Percentiles rank a stretch among this genome's conserved stretches.
Conservation (phyloP, 2,797 vertebrate species). For the Apodemus agrarius region DNA sequence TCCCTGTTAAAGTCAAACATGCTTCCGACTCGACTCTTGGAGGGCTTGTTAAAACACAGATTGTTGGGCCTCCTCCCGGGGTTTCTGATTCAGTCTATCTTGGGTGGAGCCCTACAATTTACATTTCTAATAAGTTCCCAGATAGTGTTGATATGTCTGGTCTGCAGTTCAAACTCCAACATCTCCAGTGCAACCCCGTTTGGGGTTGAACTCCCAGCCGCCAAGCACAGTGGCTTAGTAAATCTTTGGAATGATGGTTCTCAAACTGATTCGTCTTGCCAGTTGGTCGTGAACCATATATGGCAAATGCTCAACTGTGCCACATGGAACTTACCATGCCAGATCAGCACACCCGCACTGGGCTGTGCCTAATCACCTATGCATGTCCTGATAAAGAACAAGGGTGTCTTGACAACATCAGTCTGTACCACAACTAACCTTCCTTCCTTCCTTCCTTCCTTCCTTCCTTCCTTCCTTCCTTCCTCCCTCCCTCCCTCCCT, state of each 20-base stretch:
- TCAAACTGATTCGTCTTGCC: background rate
- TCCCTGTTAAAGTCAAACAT: conserved; percentile 9
- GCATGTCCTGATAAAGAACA: background rate
- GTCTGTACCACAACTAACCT: background rate
- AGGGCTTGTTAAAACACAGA: conserved; percentile 53
- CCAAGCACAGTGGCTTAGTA: background rate
- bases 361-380: background rate
- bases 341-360: background rate
- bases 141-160: background rate
- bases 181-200: background rate
- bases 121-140: conserved; percentile 53
- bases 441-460: too few species aligned
- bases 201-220: background rate
- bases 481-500: too few species aligned
- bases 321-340: background rate
- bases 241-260: background rate
- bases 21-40: background rate
- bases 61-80: background rate
- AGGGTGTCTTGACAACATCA: background rate
- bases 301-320: background rate
- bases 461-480: background rate
- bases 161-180: background rate
- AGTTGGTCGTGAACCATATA: background rate
- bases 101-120: conserved; percentile 11
- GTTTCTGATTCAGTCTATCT: conserved; percentile 23